Evolutionary conservation across 2,888 invertebrate genomes (phyloP), one percentile per base, ranked within the genome.

Genomic region (Pyrocoelia pectoralis): DNA sequence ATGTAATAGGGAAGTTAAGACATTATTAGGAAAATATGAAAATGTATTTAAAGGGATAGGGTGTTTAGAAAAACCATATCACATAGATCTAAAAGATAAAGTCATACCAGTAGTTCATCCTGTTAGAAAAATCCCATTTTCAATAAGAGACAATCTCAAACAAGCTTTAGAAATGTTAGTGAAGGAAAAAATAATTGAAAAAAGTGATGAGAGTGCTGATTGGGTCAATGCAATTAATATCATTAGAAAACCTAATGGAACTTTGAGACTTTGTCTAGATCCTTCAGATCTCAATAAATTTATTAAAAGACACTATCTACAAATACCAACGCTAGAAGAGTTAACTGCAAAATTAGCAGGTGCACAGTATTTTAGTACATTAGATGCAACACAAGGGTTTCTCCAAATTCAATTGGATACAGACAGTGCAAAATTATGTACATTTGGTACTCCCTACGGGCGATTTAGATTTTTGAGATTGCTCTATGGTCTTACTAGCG

Each of bases 81-180:
- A 56, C 12, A 75, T 78, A 19, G 56, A 72, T 43, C 19, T 77
- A 12, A 71, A 57, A 68, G 50, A 67, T 1, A 68, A 69, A 38
- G 72, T 73, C 3, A 41, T 50, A 54, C 76, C 77, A 59, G 68
- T 71, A 3, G 57, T 74, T 17, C 66, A 72, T 15, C 61, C 73
- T 12, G 74, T 76, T 12, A 56, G 77, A 49, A 63, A 75, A 17
- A 71, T 78, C n/a, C 71, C 76, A 2, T 48, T 79, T 17, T 73
- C 78, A 1, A 50, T 77, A n/a, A 75, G 74, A 56, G 19, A 52
- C 6, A 74, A 78, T 66, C 54, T 79, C 17, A 67, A 74, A 43
- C 58, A 60, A 48, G 65, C 77, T 66, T 61, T 70, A 58, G 55
- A 61, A n/a, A 12, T 67, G 46, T 69, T 68, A n/a, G 72, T 76